Conservation (phyloP, 2,888 invertebrate species). For the Belgica antarctica region DNA sequence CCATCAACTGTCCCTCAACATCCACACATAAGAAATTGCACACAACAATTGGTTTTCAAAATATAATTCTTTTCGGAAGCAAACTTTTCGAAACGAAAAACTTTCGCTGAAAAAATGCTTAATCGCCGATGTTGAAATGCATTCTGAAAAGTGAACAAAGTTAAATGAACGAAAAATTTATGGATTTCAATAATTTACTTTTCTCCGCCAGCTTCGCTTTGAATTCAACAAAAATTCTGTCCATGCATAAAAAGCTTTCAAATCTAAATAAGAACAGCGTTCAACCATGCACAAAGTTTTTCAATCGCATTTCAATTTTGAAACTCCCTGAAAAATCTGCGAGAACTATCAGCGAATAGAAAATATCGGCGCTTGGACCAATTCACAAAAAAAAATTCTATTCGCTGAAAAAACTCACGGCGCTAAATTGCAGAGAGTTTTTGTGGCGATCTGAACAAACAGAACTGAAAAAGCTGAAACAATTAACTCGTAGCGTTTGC, state of each 20-base stretch:
- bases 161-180: neutral
- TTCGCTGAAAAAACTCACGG: neutral
- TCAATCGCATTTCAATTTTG: neutral
- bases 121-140: no score
- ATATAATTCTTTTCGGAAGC: neutral
- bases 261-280: neutral
- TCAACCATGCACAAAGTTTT: neutral
- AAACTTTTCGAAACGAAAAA: neutral
- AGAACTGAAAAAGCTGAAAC: neutral
- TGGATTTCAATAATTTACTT: neutral
- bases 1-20: no score
- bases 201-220: neutral
- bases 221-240: no score
- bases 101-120: neutral
- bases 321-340: neutral
- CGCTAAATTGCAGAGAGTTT: neutral
- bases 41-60: neutral
- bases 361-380: neutral
- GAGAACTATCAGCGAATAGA: neutral
- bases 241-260: conserved; percentile 11
- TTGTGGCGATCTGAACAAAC: neutral
- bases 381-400: neutral
- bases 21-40: no score
- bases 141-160: neutral
- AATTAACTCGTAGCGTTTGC: no score